Evolutionary conservation across 2,888 invertebrate genomes (phyloP).

Genomic region (Zygothrica quintamaculata): DNA sequence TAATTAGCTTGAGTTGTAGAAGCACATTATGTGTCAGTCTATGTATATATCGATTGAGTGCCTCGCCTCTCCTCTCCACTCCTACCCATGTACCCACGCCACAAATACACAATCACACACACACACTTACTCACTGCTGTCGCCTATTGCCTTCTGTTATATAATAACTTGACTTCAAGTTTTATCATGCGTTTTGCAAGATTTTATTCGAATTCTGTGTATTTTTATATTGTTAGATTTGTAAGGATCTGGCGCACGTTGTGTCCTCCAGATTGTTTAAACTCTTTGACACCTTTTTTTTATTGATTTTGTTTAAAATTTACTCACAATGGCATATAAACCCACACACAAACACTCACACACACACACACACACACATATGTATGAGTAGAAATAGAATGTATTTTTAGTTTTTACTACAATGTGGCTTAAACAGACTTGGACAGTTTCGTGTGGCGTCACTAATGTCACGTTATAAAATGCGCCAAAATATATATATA

Average conservation of each 20-base stretch:
- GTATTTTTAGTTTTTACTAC: conserved; percentile 22
- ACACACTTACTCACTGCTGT: neutral
- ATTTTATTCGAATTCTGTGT: too few species aligned
- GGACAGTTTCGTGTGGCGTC: neutral
- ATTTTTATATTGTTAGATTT: too few species aligned
- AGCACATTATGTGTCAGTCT: conserved; percentile 45
- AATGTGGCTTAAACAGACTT: conserved; percentile 7
- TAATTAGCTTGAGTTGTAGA: conserved; percentile 42
- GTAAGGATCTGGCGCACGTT: conserved; percentile 28
- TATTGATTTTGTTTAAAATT: conserved; percentile 37
- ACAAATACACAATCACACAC: neutral
- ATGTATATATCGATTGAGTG: conserved; percentile 35
- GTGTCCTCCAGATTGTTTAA: conserved; percentile 1
- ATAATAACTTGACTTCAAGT: conserved; percentile 30
- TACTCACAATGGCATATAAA: neutral
- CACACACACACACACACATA: too few species aligned
- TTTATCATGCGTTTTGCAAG: conserved; percentile 20
- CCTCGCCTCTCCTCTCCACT: neutral
- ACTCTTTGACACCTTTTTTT: neutral
- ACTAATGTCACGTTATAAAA: neutral
- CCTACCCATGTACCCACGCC: conserved; percentile 13
- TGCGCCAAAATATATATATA: too few species aligned
- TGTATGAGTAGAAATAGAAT: too few species aligned
- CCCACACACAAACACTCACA: too few species aligned
- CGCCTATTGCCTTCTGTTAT: conserved; percentile 26